Conservation (phyloP, 2,797 vertebrate genomes). For the Pangasius larnaudii region DNA sequence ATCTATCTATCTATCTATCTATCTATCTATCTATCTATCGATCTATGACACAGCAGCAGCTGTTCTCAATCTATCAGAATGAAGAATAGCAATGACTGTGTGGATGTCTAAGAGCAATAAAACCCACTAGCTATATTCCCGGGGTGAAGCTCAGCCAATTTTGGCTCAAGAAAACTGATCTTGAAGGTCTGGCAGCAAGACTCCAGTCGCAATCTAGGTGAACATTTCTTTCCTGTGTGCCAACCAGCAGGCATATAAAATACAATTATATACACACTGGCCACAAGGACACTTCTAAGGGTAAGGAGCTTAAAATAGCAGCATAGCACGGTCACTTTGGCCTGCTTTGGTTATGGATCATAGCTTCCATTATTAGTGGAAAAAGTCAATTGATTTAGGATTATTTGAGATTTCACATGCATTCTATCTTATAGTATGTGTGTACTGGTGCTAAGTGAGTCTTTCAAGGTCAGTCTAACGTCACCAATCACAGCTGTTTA, state of each 20-base stretch:
- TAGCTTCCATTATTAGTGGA: neutral
- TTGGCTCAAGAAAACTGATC: neutral
- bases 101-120: neutral
- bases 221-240: neutral
- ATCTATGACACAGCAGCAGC: neutral
- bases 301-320: neutral
- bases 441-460: neutral
- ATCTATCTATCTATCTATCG: neutral
- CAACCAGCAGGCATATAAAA: constrained; percentile 7
- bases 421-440: neutral
- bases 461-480: neutral
- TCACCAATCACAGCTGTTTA: neutral
- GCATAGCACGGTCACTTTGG: neutral
- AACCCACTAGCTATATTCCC: neutral
- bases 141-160: neutral
- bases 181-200: neutral
- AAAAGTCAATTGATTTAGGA: neutral
- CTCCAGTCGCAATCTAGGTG: neutral
- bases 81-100: neutral
- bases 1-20: neutral
- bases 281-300: neutral
- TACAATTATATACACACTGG: neutral
- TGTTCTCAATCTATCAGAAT: neutral
- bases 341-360: neutral
- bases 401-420: no score